A percentile compares a stretch with the other conserved stretches of the same genome.
These are phyloP conservation scores for Berghia stephanieae DNA, from an alignment of 1,140 invertebrate genomes.

Conservation along the genomic window DNA sequence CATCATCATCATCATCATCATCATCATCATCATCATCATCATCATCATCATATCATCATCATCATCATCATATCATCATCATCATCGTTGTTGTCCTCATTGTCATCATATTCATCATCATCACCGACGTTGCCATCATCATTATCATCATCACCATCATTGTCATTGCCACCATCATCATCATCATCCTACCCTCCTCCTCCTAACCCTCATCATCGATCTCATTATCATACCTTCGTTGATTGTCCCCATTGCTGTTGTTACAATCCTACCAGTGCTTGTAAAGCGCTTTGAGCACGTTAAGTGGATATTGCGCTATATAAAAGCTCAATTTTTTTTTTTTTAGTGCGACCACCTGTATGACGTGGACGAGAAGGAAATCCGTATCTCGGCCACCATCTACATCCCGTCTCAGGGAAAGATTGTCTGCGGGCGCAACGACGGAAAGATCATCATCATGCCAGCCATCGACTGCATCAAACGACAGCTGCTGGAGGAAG, in stretches of 20 bases:
- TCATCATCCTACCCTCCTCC: neutral
- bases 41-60: no score
- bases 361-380: constrained; percentile 42
- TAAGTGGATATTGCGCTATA: no score
- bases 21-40: neutral
- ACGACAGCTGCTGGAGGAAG: constrained; percentile 79
- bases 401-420: constrained; percentile 92
- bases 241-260: neutral
- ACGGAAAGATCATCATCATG: constrained; percentile 96
- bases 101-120: no score
- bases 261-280: constrained; percentile 6
- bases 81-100: no score
- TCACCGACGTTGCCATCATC: no score
- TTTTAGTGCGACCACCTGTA: constrained; percentile 51
- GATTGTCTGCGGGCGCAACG: constrained; percentile 91
- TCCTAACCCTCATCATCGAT: neutral
- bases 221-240: neutral
- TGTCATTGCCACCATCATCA: neutral
- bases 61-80: no score
- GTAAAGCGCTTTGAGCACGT: no score
- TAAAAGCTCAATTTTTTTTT: no score
- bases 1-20: neutral
- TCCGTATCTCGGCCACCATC: constrained; percentile 68
- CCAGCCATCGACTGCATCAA: constrained; percentile 94
- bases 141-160: no score